These are phyloP conservation scores for Edolisoma coerulescens DNA, from an alignment of 2,113 vertebrate genomes.

Conservation along the genomic window DNA sequence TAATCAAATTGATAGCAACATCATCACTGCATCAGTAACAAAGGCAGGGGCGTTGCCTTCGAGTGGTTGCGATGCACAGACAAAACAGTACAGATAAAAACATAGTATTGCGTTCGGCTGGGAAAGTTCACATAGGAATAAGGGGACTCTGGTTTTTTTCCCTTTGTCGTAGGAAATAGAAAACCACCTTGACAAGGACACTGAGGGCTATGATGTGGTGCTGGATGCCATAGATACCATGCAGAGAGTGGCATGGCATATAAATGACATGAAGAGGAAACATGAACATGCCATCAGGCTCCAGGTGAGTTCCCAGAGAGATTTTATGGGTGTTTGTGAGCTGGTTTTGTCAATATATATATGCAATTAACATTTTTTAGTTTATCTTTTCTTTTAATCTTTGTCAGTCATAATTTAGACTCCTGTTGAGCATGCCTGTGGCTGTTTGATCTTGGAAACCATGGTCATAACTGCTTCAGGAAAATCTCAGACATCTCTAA, in stretches of 20 bases:
- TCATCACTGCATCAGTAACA: not conserved
- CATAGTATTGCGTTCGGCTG: accelerated
- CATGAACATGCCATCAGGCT: conserved; percentile 91
- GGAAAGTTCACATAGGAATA: not conserved
- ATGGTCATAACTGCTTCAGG: conserved; percentile 9
- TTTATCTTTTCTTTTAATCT: conserved; percentile 27
- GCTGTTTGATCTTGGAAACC: conserved; percentile 6
- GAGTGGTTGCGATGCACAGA: not conserved
- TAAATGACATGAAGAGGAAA: conserved; percentile 99
- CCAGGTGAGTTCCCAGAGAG: conserved; percentile 76
- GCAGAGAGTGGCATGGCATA: conserved; percentile 98
- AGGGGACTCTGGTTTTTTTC: not conserved
- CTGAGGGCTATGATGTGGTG: conserved; percentile 92
- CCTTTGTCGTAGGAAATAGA: conserved; percentile 85
- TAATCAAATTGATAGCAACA: not conserved
- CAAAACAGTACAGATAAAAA: not conserved
- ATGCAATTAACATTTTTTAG: not conserved
- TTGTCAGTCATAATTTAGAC: not conserved
- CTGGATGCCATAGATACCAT: conserved; percentile 97
- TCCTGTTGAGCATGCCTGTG: not conserved
- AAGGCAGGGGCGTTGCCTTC: not conserved
- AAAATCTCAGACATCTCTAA: conserved; percentile 24
- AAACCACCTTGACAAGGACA: conserved; percentile 95
- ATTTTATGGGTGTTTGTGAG: not conserved
- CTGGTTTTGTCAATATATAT: not conserved